These are phyloP conservation scores for Sus scrofa DNA, from an alignment of 2,113 vertebrate genomes.

Conservation along the genomic window T2T-Sscrofa CM000824.6:124743001-124743500, in stretches of 20 bases:
- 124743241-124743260: not conserved
- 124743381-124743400: not conserved
- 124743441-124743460: slow-evolving; percentile 20
- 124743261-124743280: slow-evolving; percentile 42
- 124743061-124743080: not conserved
- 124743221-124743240: not conserved
- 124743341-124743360: not conserved
- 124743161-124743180: slow-evolving; percentile 44
- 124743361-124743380: not conserved
- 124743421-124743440: not conserved
- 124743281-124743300: not conserved
- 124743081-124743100: not conserved
- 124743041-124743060: not conserved
- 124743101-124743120: slow-evolving; percentile 38
- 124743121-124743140: not conserved
- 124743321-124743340: not conserved
- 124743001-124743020: not conserved
- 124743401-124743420: slow-evolving; percentile 47
- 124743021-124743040: not conserved
- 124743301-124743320: not conserved
- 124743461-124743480: not conserved
- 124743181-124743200: not conserved
- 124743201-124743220: not conserved
- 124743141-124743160: not conserved
- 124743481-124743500: not conserved